Evolutionary conservation across 2,113 vertebrate species (phyloP).

Genomic region (Nesoenas mayeri): DNA sequence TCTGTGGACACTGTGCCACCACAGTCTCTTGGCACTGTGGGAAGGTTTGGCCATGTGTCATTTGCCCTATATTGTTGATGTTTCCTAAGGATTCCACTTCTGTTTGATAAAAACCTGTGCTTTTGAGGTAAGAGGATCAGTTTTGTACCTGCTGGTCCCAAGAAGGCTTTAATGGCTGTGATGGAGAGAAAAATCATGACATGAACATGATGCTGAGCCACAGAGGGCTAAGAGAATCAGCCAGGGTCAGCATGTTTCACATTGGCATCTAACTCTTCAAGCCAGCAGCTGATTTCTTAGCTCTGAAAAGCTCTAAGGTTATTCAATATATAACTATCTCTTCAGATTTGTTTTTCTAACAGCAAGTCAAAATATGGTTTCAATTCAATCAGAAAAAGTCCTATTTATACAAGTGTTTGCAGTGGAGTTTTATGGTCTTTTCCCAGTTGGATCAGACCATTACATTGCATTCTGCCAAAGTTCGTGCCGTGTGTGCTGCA

Average conservation of each 20-base stretch:
- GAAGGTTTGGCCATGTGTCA: neutral
- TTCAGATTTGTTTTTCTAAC: conserved; percentile 52
- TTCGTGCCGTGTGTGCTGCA: neutral
- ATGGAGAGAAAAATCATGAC: neutral
- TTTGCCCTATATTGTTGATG: neutral
- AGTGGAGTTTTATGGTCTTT: conserved; percentile 30
- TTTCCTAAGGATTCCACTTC: neutral
- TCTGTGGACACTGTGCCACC: neutral
- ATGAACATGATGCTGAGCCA: neutral
- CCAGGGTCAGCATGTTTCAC: neutral
- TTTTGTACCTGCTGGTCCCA: neutral
- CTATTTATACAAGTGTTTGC: conserved; percentile 60
- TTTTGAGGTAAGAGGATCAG: neutral
- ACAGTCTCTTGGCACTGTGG: rapidly evolving
- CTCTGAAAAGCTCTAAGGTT: conserved; percentile 24
- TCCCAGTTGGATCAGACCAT: conserved; percentile 1
- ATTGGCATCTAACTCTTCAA: neutral
- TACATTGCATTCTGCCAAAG: neutral
- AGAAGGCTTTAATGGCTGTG: neutral
- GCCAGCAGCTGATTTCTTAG: conserved; percentile 45
- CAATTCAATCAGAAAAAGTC: conserved; percentile 38
- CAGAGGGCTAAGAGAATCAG: neutral
- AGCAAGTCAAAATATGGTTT: conserved; percentile 57
- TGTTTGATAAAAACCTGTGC: neutral
- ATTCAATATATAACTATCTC: conserved; percentile 4